Percentiles rank a stretch among this genome's conserved stretches.
Evolutionary conservation across 1,140 invertebrate species (phyloP).

Genomic region (Bombus picipes): DNA sequence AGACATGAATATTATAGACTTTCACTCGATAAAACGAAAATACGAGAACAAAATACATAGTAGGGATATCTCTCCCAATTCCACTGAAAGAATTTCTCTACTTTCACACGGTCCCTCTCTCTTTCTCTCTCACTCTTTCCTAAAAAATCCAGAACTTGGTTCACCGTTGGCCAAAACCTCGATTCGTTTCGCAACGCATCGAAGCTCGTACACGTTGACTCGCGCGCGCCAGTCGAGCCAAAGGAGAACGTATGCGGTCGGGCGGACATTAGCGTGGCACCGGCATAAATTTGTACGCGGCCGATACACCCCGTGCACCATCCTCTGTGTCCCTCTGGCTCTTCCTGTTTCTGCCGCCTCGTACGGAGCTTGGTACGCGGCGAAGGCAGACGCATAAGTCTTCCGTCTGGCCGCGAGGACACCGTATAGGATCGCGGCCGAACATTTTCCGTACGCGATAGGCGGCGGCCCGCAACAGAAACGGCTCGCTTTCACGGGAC

Average conservation of each 20-base stretch:
- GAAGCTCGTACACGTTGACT: not conserved
- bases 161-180: not conserved
- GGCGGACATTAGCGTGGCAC: constrained; percentile 72
- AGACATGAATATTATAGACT: not conserved
- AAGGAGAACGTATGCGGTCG: constrained; percentile 65
- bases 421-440: constrained; percentile 6
- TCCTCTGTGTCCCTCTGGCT: constrained; percentile 58
- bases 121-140: not conserved
- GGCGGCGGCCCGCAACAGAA: not conserved
- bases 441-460: constrained; percentile 30
- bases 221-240: not conserved
- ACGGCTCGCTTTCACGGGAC: constrained; percentile 9
- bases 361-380: not conserved
- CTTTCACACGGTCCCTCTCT: not conserved
- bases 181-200: not conserved
- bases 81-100: not conserved
- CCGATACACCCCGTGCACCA: constrained; percentile 61
- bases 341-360: constrained; percentile 17
- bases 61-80: not conserved
- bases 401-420: constrained; percentile 2
- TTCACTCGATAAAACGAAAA: not conserved
- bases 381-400: constrained; percentile 37
- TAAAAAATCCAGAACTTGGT: not conserved
- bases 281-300: constrained; percentile 76
- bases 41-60: not conserved